Base-by-base conservation (phyloP, 2,888 invertebrate genomes). In the Drosophila paramelanica region DNA sequence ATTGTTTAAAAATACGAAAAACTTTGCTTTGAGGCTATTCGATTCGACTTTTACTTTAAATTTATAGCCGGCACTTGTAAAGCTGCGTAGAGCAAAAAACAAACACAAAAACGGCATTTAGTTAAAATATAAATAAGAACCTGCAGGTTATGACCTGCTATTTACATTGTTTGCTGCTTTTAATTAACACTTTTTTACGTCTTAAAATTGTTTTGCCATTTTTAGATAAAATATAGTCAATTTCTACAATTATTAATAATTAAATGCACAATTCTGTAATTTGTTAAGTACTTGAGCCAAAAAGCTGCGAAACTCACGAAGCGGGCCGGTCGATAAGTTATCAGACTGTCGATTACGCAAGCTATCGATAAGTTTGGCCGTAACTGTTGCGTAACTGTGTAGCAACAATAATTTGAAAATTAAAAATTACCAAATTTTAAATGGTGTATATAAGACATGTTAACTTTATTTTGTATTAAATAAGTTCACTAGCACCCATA, bases 1-100 rank as follows among this genome's bases (percentile, higher is more conserved):
- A 65, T 50, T 70, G 58, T 46, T 73, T 57, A 72, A 51, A 39
- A 59, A 52, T 51, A 52, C 38, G 27, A 47, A 71, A 42, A 53
- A 33, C 13, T 23, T 42, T 3, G 5, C 23, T 23, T 7, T 6
- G 20, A 10, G 11, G n/a, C 1, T 3, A 8, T 33, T 27, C 14
- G 3, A 2, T 5, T 20, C 11, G n/a, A 20, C 36, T 2, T 3
- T 33, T 27, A 38, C 36, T n/a, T 17, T 14, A 7, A 27, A 38
- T 13, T 33, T 27, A 20, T 8, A 46, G 17, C 5, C 36, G 50
- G 10, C 36, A 11, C 36, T 17, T 3, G 0, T 5, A 14, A 10
- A 10, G 13, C 14, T 14, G 11, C 25, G 8, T 20, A 0, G 1
- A 20, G 11, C 2, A 27, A 27, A 7, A 5, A 41, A 33, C 53